Base-by-base conservation (phyloP, 2,113 vertebrate genomes). In the Hemiprocne comata region DNA sequence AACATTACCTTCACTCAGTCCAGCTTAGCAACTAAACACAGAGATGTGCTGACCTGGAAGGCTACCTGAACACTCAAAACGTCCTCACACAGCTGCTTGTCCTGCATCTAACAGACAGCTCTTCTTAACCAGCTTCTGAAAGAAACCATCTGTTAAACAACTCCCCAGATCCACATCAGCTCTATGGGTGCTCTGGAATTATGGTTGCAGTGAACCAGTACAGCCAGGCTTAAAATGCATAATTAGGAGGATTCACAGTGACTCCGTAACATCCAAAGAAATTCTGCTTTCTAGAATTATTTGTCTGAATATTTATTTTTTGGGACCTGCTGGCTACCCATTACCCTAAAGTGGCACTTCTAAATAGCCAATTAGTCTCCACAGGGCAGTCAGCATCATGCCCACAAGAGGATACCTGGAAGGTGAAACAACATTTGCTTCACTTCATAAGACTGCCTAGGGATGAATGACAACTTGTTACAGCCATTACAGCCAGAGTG, bases 131-230 rank as follows among this genome's bases (percentile, higher is more conserved):
- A 92, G 73, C 57, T 92, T 84, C 77, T 25, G 29, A 92, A 93
- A 50, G 70, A 89, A 94, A 69, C 73, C 93, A 92, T 94, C 92
- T 96, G 85, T 86, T 96, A 96, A 97, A 95, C 44, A 73, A 16
- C 70, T 95, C 92, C 79, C 90, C 18, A n/a, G 83, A 65, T 87
- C 85, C 86, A 82, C 95, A 93, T 96, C 92, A 93, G 50, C 88
- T 93, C 79, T 84, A 72, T 9, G 11, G 94, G 94, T 72, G 73
- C 85, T 70, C 83, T 89, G 90, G 90, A 96, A 92, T 94, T 86
- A 89, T 1, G 0, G 19, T 36, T 89, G 48, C 83, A 61, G 83
- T 50, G 65, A 96, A 78, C 61, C 76, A 90, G 14, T 25, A 38
- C 70, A 94, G 57, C 53, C 88, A 89, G 83, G 29, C 76, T 94